Evolutionary conservation across 2,797 vertebrate species (phyloP).

Genomic region (Prunella strophiata): DNA sequence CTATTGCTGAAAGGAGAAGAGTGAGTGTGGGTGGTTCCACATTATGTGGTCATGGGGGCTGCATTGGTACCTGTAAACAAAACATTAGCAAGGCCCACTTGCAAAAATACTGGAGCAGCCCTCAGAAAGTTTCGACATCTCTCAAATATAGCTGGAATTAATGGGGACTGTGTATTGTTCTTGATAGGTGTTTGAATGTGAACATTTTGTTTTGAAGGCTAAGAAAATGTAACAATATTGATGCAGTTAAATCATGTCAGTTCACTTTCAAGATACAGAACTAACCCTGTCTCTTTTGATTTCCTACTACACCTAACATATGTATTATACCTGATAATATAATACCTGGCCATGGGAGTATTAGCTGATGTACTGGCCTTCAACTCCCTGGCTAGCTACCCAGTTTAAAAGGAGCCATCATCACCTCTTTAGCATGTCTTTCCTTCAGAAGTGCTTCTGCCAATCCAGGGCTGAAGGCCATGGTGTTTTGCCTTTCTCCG

Average conservation of each 20-base stretch:
- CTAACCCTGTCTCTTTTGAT: neutral
- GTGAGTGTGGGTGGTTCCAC: fast-evolving
- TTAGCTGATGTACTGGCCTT: neutral
- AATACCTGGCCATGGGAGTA: neutral
- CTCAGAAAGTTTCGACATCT: neutral
- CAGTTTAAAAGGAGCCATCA: neutral
- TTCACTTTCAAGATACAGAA: neutral
- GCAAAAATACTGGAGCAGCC: neutral
- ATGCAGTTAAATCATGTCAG: neutral
- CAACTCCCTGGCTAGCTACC: neutral
- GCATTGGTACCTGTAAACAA: neutral
- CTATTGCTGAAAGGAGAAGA: neutral
- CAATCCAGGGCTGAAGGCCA: fast-evolving
- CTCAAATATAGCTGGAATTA: neutral
- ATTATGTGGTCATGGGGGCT: neutral
- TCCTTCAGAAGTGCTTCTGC: neutral
- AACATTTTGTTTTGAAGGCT: neutral
- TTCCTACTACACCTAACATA: neutral
- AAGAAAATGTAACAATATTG: neutral
- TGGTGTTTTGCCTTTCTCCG: neutral
- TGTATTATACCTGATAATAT: neutral
- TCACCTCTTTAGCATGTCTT: neutral
- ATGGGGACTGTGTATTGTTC: neutral
- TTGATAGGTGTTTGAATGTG: neutral
- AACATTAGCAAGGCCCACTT: neutral